phyloP scores from a whole-genome alignment of 1,140 invertebrate genomes.

The Sycophaga agraensis region DNA sequence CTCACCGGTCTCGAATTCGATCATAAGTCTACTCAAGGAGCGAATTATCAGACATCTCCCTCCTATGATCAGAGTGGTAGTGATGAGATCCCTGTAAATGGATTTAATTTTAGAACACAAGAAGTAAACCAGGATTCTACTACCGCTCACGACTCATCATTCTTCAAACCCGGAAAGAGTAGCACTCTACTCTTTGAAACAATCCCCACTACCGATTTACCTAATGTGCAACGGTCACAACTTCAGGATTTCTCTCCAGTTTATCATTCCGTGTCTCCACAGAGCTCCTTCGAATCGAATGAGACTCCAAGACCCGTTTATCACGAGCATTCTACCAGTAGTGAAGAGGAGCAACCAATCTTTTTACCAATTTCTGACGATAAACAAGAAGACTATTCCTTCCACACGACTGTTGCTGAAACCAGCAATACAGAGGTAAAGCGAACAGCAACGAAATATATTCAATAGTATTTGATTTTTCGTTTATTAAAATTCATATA shows the following conservation, averaged over 20 bases:
- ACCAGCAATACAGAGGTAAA: slow-evolving; percentile 37
- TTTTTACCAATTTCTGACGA: slow-evolving; percentile 38
- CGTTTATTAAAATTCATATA: no score
- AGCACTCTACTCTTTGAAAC: slow-evolving; percentile 37
- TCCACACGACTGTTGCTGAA: slow-evolving; percentile 28
- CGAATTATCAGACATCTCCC: not conserved
- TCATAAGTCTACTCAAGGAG: not conserved
- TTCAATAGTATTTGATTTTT: no score
- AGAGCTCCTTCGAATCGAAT: slow-evolving; percentile 18
- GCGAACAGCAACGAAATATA: no score
- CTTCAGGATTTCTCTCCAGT: slow-evolving; percentile 34
- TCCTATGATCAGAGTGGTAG: slow-evolving; percentile 32
- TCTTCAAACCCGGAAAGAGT: slow-evolving; percentile 37
- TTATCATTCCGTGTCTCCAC: slow-evolving; percentile 12
- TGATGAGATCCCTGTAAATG: slow-evolving; percentile 43
- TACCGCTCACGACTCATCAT: slow-evolving; percentile 35
- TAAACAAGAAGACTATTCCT: slow-evolving; percentile 38
- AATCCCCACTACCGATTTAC: slow-evolving; percentile 31
- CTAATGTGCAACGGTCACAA: slow-evolving; percentile 34
- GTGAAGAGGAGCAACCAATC: slow-evolving; percentile 29
- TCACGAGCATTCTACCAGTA: not conserved
- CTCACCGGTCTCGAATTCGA: not conserved
- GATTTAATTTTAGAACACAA: slow-evolving; percentile 47
- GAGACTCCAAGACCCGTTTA: slow-evolving; percentile 24
- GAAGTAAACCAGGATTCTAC: slow-evolving; percentile 26